Percentiles rank a stretch among this genome's conserved stretches.
Conservation (phyloP, 2,113 vertebrate genomes). For the Sialia sialis region DNA sequence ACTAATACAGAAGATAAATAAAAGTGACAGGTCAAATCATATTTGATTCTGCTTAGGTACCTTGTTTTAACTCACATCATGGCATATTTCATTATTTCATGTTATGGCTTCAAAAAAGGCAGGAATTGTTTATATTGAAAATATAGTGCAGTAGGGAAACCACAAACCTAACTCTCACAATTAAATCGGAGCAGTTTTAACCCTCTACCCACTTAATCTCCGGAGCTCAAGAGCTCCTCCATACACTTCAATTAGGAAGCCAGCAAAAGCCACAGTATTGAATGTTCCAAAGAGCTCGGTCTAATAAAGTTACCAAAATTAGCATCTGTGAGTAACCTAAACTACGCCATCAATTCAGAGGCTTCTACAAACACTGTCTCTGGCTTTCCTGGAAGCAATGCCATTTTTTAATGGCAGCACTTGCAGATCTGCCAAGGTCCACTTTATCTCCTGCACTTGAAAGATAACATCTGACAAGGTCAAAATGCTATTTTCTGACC, state of each 20-base stretch:
- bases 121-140: background rate
- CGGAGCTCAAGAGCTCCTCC: background rate
- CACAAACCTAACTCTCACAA: background rate
- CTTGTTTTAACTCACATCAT: background rate
- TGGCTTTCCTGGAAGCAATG: background rate
- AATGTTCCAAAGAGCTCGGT: background rate
- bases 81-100: background rate
- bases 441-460: background rate
- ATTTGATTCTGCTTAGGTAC: background rate
- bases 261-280: background rate
- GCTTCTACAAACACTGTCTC: background rate
- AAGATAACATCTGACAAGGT: background rate
- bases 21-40: background rate
- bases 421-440: background rate
- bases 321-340: background rate
- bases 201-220: background rate
- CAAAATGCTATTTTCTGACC: background rate
- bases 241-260: background rate
- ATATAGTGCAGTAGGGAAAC: background rate
- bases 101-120: background rate
- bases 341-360: background rate
- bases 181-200: background rate
- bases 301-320: background rate
- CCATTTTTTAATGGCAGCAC: background rate
- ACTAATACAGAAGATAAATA: background rate